Evolutionary conservation across 2,797 vertebrate species (phyloP).

Genomic region (Galaxias olidus): DNA sequence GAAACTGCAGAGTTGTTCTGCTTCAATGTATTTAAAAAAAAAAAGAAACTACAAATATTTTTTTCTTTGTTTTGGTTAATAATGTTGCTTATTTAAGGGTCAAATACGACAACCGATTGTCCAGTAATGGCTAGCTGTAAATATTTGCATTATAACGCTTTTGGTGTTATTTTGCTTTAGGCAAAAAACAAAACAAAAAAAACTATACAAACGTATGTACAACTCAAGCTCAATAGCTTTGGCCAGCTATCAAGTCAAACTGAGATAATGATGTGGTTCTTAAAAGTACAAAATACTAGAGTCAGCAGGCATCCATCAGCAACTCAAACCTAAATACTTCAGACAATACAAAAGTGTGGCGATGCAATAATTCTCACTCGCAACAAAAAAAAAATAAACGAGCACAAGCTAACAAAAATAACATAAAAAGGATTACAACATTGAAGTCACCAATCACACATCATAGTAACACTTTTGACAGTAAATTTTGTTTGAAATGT

Average conservation of each 20-base stretch:
- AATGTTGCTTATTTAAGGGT: too few species aligned
- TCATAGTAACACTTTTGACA: conserved; percentile 60
- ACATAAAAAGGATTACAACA: conserved; percentile 50
- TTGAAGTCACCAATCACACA: conserved; percentile 39
- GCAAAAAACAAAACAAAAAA: conserved; percentile 38
- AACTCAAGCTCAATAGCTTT: conserved; percentile 39
- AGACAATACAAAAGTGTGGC: conserved; percentile 31
- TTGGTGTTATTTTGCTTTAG: conserved; percentile 31
- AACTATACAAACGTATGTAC: conserved; percentile 72
- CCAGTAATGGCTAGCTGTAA: conserved; percentile 25
- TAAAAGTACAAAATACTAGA: conserved; percentile 23
- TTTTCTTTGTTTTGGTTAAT: neutral
- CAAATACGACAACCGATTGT: conserved; percentile 20
- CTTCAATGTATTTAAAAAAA: conserved; percentile 37
- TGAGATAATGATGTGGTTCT: conserved; percentile 32
- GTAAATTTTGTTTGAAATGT: conserved; percentile 63
- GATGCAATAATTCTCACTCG: conserved; percentile 40
- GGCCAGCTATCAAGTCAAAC: conserved; percentile 43
- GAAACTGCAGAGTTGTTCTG: conserved; percentile 47
- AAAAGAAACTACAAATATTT: neutral
- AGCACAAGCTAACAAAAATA: conserved; percentile 36
- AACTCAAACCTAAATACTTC: conserved; percentile 45
- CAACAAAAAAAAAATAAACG: conserved; percentile 25
- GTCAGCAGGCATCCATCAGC: conserved; percentile 45
- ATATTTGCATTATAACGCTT: conserved; percentile 47